A percentile compares a stretch with the other conserved stretches of the same genome.
Evolutionary conservation across 2,113 vertebrate genomes (phyloP).

Genomic region (Turnix velox): DNA sequence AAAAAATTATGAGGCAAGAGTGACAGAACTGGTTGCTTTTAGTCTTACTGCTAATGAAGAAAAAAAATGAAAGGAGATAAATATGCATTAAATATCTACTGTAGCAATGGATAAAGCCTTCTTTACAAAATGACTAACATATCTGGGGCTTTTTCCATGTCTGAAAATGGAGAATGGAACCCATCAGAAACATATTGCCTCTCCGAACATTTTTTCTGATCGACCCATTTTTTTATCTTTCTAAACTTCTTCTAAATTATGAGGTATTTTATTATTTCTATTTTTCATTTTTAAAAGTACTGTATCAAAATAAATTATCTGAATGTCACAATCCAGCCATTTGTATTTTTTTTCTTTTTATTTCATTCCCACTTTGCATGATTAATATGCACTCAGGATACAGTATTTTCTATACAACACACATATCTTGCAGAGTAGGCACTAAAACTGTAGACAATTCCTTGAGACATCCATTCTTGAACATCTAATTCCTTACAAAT

Average conservation of each 20-base stretch:
- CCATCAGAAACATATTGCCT: neutral
- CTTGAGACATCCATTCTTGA: neutral
- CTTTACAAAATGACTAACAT: neutral
- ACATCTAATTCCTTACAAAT: neutral
- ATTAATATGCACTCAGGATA: neutral
- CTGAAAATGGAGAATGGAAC: neutral
- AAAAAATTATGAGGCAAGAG: neutral
- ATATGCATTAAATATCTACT: neutral
- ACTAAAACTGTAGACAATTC: neutral
- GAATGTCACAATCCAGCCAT: neutral
- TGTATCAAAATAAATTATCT: neutral
- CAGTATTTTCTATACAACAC: neutral
- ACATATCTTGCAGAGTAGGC: neutral
- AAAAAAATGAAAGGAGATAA: neutral
- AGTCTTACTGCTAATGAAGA: neutral
- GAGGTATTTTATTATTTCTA: neutral
- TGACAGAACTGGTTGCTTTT: neutral
- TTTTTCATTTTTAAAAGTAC: neutral
- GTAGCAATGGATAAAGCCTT: neutral
- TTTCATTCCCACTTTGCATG: neutral
- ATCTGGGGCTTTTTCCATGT: neutral
- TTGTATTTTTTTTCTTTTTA: neutral
- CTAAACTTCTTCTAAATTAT: neutral
- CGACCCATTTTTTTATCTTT: neutral
- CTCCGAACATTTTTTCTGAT: neutral